A percentile compares a stretch with the other conserved stretches of the same genome.
phyloP scores from a whole-genome alignment of 2,888 invertebrate genomes.

The Beris morrisii region DNA sequence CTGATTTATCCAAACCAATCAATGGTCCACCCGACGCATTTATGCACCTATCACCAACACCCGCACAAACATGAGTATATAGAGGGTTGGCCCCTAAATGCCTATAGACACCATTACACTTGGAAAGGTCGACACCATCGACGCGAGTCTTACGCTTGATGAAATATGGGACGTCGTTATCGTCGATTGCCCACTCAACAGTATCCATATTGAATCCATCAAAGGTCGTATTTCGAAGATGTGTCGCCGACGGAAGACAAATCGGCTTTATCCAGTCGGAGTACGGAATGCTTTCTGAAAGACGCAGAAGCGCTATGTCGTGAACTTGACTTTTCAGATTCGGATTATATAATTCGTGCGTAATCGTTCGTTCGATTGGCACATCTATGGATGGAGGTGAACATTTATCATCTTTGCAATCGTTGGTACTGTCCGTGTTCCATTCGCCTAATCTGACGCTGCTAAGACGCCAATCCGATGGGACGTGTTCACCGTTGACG shows the following conservation, averaged over 20 bases:
- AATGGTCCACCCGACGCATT: too few species aligned
- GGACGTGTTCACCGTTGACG: slow-evolving; percentile 58
- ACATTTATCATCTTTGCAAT: slow-evolving; percentile 57
- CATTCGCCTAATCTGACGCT: slow-evolving; percentile 36
- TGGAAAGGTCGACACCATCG: slow-evolving; percentile 55
- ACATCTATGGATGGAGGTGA: slow-evolving; percentile 64
- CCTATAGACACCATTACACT: slow-evolving; percentile 61
- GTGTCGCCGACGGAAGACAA: slow-evolving; percentile 59
- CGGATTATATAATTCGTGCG: slow-evolving; percentile 67
- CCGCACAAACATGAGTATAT: slow-evolving; percentile 63
- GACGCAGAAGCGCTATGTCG: slow-evolving; percentile 72
- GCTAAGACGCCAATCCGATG: not conserved
- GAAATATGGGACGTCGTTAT: slow-evolving; percentile 53
- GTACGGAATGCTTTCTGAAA: slow-evolving; percentile 59
- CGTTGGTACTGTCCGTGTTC: slow-evolving; percentile 13
- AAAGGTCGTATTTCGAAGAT: slow-evolving; percentile 50
- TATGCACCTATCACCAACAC: too few species aligned
- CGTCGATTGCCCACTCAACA: slow-evolving; percentile 70
- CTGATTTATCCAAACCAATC: too few species aligned
- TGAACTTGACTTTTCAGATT: slow-evolving; percentile 59
- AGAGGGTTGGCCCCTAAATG: slow-evolving; percentile 56
- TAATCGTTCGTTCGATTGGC: slow-evolving; percentile 63
- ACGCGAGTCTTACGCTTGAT: slow-evolving; percentile 61
- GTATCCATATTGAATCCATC: too few species aligned
- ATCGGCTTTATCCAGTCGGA: slow-evolving; percentile 64